Percentiles rank a stretch among this genome's conserved stretches.
phyloP scores from a whole-genome alignment of 2,888 invertebrate genomes.

The Drosophila falleni region DNA sequence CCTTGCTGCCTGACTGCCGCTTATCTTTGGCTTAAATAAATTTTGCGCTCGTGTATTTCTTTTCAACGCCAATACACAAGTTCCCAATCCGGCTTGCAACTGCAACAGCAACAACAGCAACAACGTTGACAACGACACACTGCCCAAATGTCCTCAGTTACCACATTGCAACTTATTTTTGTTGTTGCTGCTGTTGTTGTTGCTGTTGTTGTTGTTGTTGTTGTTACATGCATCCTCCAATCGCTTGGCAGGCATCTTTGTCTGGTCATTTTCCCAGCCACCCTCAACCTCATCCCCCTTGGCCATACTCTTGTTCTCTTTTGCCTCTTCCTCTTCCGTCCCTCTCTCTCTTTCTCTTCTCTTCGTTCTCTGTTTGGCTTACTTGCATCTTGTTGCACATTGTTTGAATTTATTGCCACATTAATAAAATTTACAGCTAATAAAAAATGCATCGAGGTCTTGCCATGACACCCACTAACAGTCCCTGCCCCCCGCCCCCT shows the following conservation, averaged over 20 bases:
- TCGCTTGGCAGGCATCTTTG: constrained; percentile 59
- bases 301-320: neutral
- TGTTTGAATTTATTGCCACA: constrained; percentile 78
- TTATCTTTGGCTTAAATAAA: constrained; percentile 80
- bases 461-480: constrained; percentile 63
- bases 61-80: constrained; percentile 69
- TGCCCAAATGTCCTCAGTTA: constrained; percentile 77
- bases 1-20: constrained; percentile 41
- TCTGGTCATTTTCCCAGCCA: constrained; percentile 40
- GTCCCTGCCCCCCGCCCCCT: neutral
- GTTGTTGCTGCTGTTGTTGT: constrained; percentile 30
- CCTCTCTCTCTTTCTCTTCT: neutral
- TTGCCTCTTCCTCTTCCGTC: constrained; percentile 1
- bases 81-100: constrained; percentile 34
- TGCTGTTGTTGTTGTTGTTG: constrained; percentile 25
- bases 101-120: constrained; percentile 14
- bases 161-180: constrained; percentile 54
- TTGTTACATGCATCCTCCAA: constrained; percentile 50
- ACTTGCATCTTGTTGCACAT: constrained; percentile 65
- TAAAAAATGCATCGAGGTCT: constrained; percentile 78
- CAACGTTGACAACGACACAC: constrained; percentile 63
- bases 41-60: constrained; percentile 79
- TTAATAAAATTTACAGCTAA: constrained; percentile 82
- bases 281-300: neutral
- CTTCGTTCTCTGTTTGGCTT: constrained; percentile 41